phyloP scores from a whole-genome alignment of 2,113 vertebrate species.

The Gulo gulo region DNA sequence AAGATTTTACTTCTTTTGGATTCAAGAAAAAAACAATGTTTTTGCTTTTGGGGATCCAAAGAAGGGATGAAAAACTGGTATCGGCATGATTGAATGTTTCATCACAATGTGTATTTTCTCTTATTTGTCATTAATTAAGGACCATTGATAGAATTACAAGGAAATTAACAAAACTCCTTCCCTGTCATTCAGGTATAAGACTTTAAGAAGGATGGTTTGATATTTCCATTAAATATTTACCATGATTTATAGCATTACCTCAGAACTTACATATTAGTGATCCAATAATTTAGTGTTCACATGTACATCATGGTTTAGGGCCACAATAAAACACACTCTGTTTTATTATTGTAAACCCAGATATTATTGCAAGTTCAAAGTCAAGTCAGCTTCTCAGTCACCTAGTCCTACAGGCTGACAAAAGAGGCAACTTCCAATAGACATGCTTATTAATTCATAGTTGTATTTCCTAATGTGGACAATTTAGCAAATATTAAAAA shows the following conservation, averaged over 20 bases:
- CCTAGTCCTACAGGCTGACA: background rate
- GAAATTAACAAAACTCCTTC: background rate
- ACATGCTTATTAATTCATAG: background rate
- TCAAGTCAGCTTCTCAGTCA: background rate
- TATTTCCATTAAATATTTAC: constrained; percentile 57
- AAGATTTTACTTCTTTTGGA: background rate
- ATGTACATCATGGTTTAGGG: background rate
- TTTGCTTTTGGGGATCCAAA: background rate
- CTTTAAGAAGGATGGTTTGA: constrained; percentile 36
- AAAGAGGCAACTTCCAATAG: background rate
- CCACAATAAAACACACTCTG: background rate
- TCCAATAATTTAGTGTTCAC: background rate
- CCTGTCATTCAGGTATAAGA: background rate
- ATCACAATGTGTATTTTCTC: background rate
- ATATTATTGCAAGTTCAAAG: constrained; percentile 32
- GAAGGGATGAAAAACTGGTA: background rate
- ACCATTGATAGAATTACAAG: background rate
- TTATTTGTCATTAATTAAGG: background rate
- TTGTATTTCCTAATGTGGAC: background rate
- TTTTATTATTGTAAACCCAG: background rate
- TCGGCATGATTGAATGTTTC: background rate
- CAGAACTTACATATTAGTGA: background rate
- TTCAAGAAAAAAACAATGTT: background rate
- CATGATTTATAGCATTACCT: constrained; percentile 6
- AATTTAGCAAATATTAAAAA: constrained; percentile 4